Evolutionary conservation across 2,113 vertebrate genomes (phyloP).

Genomic region (Arenaria interpres): DNA sequence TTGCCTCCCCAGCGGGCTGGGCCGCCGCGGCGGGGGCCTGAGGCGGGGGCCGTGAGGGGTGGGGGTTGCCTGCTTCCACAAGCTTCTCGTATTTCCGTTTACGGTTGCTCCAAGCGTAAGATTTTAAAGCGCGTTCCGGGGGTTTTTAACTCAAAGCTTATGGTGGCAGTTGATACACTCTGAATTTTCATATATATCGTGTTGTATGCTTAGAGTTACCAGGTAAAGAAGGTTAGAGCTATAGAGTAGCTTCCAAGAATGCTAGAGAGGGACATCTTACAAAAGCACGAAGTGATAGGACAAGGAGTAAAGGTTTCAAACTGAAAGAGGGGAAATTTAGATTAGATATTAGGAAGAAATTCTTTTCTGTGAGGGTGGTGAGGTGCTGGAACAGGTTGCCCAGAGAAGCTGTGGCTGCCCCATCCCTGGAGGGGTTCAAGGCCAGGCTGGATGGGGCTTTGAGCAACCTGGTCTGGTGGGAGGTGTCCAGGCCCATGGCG

Average conservation of each 20-base stretch:
- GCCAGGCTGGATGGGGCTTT: not conserved
- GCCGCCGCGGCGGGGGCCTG: not conserved
- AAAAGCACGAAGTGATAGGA: not conserved
- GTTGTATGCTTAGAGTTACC: fast-evolving
- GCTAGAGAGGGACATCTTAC: not conserved
- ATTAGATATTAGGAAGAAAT: not conserved
- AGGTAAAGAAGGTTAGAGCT: fast-evolving
- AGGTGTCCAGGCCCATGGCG: not conserved
- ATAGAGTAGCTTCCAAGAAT: not conserved
- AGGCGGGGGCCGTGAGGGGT: fast-evolving
- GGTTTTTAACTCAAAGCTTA: fast-evolving
- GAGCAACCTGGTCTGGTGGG: not conserved
- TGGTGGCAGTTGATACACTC: not conserved
- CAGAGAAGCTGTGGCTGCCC: not conserved
- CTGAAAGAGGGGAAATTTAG: not conserved
- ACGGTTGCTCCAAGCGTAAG: not conserved
- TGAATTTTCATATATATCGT: fast-evolving
- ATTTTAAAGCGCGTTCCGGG: not conserved
- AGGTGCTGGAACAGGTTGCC: not conserved
- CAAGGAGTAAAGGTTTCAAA: not conserved
- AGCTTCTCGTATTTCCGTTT: fast-evolving
- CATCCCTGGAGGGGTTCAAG: not conserved
- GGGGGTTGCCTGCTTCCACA: not conserved
- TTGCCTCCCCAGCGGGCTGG: not conserved
- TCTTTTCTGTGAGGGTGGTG: not conserved